These are phyloP conservation scores for Amia ocellicauda DNA, from an alignment of 2,113 vertebrate species.

Conservation along the genomic window DNA sequence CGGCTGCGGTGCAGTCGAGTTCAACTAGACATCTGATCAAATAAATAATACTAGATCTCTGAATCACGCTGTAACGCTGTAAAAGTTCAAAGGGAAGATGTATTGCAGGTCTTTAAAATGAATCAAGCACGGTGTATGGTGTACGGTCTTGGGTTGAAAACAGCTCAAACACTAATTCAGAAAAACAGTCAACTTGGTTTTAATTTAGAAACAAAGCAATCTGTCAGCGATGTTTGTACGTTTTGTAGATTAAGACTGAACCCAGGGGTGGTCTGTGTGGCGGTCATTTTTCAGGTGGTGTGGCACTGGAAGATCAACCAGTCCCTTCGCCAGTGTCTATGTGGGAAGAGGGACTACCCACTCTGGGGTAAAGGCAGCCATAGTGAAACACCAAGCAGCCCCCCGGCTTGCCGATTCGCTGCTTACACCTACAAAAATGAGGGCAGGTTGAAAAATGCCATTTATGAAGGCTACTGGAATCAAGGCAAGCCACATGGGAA, in stretches of 20 bases:
- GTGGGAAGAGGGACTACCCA: constrained; percentile 49
- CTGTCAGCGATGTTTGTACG: not conserved
- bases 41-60: too few relatives aligned
- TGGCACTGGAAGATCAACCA: constrained; percentile 64
- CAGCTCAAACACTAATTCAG: not conserved
- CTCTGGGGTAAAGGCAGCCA: constrained; percentile 37
- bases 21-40: too few relatives aligned
- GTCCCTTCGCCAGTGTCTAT: constrained; percentile 58
- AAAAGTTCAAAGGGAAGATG: not conserved
- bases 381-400: not conserved
- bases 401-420: constrained; percentile 30
- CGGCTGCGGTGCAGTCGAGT: too few relatives aligned
- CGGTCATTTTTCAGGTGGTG: constrained; percentile 37
- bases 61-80: not conserved
- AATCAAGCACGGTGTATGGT: too few relatives aligned
- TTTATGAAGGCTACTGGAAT: constrained; percentile 65
- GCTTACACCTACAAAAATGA: constrained; percentile 46
- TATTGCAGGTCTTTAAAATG: not conserved
- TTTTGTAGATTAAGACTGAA: too few relatives aligned
- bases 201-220: not conserved
- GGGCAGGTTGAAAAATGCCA: constrained; percentile 47
- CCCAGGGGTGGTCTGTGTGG: too few relatives aligned
- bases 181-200: not conserved
- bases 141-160: too few relatives aligned
- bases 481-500: constrained; percentile 61